Evolutionary conservation across 1,140 invertebrate genomes (phyloP).

Genomic region (Bradysia coprophila): DNA sequence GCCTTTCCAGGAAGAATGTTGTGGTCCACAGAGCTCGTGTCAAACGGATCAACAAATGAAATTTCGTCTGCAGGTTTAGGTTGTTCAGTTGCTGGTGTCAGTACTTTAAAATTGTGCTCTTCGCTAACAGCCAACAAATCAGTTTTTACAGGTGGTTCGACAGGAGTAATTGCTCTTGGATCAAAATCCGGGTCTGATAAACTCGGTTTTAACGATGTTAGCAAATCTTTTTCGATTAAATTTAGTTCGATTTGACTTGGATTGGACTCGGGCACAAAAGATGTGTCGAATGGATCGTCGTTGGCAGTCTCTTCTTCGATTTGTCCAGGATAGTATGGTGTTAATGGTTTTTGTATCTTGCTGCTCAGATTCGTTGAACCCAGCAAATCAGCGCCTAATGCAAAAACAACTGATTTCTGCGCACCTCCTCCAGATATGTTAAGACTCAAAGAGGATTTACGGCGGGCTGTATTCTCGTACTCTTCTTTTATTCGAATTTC

Average conservation of each 20-base stretch:
- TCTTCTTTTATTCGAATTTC: conserved; percentile 2
- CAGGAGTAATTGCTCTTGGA: conserved; percentile 29
- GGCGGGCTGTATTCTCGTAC: conserved; percentile 13
- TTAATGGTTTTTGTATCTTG: conserved; percentile 45
- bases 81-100: conserved; percentile 35
- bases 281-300: conserved; percentile 69
- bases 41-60: conserved; percentile 50
- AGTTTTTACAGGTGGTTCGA: conserved; percentile 16
- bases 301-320: conserved; percentile 34
- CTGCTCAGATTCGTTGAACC: conserved; percentile 23
- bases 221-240: conserved; percentile 47
- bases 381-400: conserved; percentile 30
- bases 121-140: conserved; percentile 34
- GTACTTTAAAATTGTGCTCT: conserved; percentile 40
- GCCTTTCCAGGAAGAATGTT: conserved; percentile 56
- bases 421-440: conserved; percentile 14
- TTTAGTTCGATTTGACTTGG: conserved; percentile 56
- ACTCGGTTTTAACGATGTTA: conserved; percentile 22
- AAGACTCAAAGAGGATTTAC: conserved; percentile 20
- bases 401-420: conserved; percentile 50
- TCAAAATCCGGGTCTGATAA: conserved; percentile 36
- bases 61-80: conserved; percentile 12
- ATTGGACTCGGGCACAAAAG: conserved; percentile 43
- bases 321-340: conserved; percentile 49
- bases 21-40: conserved; percentile 47